A percentile compares a stretch with the other conserved stretches of the same genome.
Evolutionary conservation across 1,140 invertebrate species (phyloP).

Genomic region (Drosophila sucinea): DNA sequence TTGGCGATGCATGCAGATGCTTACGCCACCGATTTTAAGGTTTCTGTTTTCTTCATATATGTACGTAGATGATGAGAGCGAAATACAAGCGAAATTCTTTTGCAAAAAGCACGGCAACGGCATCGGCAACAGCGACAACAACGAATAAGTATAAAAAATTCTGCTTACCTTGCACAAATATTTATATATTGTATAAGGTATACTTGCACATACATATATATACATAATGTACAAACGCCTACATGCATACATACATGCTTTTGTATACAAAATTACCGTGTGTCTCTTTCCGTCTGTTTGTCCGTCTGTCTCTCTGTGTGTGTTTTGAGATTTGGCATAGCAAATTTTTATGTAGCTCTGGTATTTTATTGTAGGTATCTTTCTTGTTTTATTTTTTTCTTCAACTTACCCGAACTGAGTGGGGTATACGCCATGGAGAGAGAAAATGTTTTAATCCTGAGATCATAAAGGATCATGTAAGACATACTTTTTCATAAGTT

Average conservation of each 20-base stretch:
- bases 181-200: conserved; percentile 60
- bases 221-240: conserved; percentile 45
- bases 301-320: conserved; percentile 11
- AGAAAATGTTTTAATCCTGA: too few species aligned
- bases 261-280: conserved; percentile 68
- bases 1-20: conserved; percentile 80
- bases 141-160: conserved; percentile 71
- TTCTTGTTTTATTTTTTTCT: conserved; percentile 22
- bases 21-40: conserved; percentile 73
- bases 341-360: conserved; percentile 55
- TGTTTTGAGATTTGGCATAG: conserved; percentile 49
- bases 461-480: too few species aligned
- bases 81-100: conserved; percentile 11
- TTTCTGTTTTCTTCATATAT: conserved; percentile 23
- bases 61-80: conserved; percentile 38
- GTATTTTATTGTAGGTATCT: conserved; percentile 50
- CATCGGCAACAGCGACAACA: conserved; percentile 30
- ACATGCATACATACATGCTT: neutral
- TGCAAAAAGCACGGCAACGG: conserved; percentile 30
- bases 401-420: neutral
- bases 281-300: conserved; percentile 1
- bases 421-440: too few species aligned
- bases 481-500: too few species aligned
- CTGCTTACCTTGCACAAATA: conserved; percentile 78
- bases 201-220: neutral